These are phyloP conservation scores for Agonopterix alstromeriana DNA, from an alignment of 2,888 invertebrate genomes.

Conservation along the genomic window DNA sequence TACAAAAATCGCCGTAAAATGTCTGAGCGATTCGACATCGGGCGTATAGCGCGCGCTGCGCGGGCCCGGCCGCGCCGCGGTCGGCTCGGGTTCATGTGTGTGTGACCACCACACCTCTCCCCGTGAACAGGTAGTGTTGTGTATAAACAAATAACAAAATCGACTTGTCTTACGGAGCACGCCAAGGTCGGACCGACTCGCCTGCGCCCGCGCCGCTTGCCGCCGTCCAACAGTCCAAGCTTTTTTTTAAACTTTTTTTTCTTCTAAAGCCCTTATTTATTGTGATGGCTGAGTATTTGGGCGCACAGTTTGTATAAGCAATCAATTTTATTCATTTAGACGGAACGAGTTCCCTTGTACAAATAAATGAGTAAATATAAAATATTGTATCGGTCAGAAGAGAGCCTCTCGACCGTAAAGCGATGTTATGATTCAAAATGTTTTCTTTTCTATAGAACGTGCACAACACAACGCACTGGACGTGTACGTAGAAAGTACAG, in stretches of 20 bases:
- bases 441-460: conserved; percentile 24
- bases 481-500: conserved; percentile 10
- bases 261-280: conserved; percentile 70
- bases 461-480: conserved; percentile 4
- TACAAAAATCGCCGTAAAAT: conserved; percentile 71
- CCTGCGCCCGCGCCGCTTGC: conserved; percentile 38
- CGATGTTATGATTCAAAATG: conserved; percentile 39
- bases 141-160: conserved; percentile 76
- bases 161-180: conserved; percentile 70
- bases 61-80: conserved; percentile 6
- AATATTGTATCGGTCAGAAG: conserved; percentile 39
- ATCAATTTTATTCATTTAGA: conserved; percentile 77
- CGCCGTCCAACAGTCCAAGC: conserved; percentile 19
- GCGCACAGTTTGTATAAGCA: conserved; percentile 76
- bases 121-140: conserved; percentile 69
- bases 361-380: conserved; percentile 66
- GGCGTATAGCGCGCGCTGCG: conserved; percentile 27
- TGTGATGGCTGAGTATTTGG: conserved; percentile 73
- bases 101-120: conserved; percentile 28
- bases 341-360: conserved; percentile 60
- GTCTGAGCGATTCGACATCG: conserved; percentile 58
- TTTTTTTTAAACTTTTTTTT: conserved; percentile 45
- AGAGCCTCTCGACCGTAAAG: conserved; percentile 28
- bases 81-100: conserved; percentile 20
- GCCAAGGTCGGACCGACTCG: conserved; percentile 55